Percentiles rank a stretch among this genome's conserved stretches.
Conservation (phyloP, 2,113 vertebrate species). For the Trematomus loennbergii region DNA sequence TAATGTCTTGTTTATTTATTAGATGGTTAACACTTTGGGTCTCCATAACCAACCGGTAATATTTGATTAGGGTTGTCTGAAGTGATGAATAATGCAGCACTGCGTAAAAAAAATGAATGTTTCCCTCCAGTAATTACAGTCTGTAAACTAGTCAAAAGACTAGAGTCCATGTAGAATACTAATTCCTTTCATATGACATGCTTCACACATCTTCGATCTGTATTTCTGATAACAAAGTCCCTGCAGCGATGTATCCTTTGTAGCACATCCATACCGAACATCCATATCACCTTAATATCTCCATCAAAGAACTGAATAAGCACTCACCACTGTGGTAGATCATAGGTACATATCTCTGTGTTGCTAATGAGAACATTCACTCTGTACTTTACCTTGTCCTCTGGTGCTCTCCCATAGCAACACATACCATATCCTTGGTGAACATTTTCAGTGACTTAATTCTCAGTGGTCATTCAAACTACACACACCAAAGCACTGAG, state of each 20-base stretch:
- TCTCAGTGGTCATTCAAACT: constrained; percentile 27
- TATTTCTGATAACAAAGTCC: constrained; percentile 40
- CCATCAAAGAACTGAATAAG: constrained; percentile 29
- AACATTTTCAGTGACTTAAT: constrained; percentile 21
- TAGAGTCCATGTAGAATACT: constrained; percentile 32
- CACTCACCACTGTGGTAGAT: constrained; percentile 60
- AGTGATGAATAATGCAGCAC: constrained; percentile 22
- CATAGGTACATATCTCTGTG: constrained; percentile 52
- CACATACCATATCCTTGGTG: constrained; percentile 24
- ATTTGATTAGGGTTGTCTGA: constrained; percentile 25
- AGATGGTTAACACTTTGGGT: constrained; percentile 18
- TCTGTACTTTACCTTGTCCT: constrained; percentile 48
- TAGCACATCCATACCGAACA: constrained; percentile 33
- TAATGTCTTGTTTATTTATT: constrained; percentile 10
- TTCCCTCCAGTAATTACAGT: constrained; percentile 11
- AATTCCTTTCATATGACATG: constrained; percentile 22
- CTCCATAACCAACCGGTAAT: constrained; percentile 10
- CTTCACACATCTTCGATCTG: constrained; percentile 31
- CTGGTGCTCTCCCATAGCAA: constrained; percentile 51
- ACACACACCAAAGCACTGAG: constrained; percentile 20
- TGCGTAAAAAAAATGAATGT: constrained; percentile 42
- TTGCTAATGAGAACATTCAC: constrained; percentile 40
- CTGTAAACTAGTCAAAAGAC: constrained; percentile 12
- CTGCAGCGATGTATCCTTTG: constrained; percentile 28
- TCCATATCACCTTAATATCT: constrained; percentile 30